These are phyloP conservation scores for Limosa lapponica DNA, from an alignment of 2,797 vertebrate genomes.

Conservation along the genomic window DNA sequence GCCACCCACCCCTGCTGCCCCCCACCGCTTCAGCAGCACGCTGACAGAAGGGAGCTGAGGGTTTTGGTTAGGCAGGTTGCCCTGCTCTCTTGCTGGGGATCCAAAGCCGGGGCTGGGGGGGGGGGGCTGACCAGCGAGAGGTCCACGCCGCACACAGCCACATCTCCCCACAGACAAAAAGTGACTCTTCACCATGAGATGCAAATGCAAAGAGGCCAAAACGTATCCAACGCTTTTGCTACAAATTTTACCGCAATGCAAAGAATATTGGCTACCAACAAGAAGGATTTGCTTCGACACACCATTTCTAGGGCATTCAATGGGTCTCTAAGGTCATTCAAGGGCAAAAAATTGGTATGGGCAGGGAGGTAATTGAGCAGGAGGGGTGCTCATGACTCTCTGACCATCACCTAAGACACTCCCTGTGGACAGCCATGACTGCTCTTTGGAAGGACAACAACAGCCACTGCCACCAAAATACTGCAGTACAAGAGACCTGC, in stretches of 20 bases:
- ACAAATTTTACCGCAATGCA: background rate
- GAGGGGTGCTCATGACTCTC: background rate
- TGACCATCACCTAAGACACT: background rate
- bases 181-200: background rate
- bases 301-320: background rate
- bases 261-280: background rate
- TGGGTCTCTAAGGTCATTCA: background rate
- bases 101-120: background rate
- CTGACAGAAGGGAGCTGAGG: background rate
- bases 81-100: background rate
- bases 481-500: background rate
- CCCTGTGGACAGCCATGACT: background rate
- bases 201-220: background rate
- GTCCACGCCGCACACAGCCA: fast-evolving
- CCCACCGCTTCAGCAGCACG: fast-evolving
- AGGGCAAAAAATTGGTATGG: background rate
- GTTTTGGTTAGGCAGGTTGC: background rate
- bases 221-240: fast-evolving
- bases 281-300: background rate
- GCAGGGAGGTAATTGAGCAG: background rate
- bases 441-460: background rate
- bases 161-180: background rate
- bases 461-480: background rate
- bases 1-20: background rate
- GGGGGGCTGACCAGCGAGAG: background rate